Conservation (phyloP, 1,140 invertebrate genomes). For the Drosophila pallidifrons region DNA sequence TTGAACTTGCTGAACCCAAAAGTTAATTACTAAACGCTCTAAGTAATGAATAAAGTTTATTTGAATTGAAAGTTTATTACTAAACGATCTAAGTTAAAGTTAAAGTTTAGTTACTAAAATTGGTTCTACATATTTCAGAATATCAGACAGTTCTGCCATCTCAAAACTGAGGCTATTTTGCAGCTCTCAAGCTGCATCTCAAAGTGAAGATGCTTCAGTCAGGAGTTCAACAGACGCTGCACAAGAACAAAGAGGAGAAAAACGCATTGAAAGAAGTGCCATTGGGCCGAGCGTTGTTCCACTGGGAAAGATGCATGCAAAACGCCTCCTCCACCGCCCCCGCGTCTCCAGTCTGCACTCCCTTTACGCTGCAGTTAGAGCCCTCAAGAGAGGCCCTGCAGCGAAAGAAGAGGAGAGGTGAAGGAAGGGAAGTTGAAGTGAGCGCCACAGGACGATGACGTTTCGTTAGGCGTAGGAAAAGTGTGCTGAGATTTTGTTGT, state of each 20-base stretch:
- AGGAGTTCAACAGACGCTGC: slow-evolving; percentile 50
- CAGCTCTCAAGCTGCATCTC: not conserved
- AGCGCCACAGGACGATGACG: slow-evolving; percentile 70
- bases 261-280: slow-evolving; percentile 65
- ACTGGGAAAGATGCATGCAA: slow-evolving; percentile 36
- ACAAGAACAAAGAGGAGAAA: slow-evolving; percentile 64
- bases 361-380: not conserved
- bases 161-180: no score
- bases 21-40: no score
- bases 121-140: no score
- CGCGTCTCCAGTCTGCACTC: not conserved
- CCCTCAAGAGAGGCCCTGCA: slow-evolving; percentile 42
- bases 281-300: slow-evolving; percentile 50
- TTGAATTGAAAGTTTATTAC: no score
- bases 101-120: no score
- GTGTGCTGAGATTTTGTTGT: slow-evolving; percentile 67
- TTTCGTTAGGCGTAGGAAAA: slow-evolving; percentile 52
- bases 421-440: slow-evolving; percentile 9
- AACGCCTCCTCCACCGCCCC: not conserved
- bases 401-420: not conserved
- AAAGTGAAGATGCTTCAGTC: not conserved
- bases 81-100: no score
- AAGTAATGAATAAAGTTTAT: no score
- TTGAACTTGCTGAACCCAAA: no score
- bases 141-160: no score